phyloP scores from a whole-genome alignment of 2,113 vertebrate genomes.

The Ovis canadensis region DNA sequence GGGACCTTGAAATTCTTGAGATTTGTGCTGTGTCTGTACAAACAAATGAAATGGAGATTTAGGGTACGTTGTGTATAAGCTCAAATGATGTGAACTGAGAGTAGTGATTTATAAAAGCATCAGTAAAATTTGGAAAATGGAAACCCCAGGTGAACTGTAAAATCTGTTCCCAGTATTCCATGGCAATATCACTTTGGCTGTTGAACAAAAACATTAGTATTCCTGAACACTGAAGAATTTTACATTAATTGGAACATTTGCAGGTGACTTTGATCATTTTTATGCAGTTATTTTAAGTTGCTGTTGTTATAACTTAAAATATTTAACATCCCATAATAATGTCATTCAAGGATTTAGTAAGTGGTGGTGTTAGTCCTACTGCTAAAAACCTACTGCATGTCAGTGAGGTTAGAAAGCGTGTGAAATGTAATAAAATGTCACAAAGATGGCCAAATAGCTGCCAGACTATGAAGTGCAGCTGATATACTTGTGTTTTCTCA shows the following conservation, averaged over 20 bases:
- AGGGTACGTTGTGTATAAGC: background rate
- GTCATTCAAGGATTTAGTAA: background rate
- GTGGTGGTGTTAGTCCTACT: background rate
- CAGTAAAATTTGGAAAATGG: background rate
- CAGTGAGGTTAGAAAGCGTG: background rate
- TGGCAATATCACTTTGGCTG: background rate
- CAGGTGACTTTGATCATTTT: background rate
- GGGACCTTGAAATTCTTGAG: background rate
- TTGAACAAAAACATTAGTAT: background rate
- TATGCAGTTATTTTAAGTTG: background rate
- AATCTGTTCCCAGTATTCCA: background rate
- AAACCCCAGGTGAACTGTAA: background rate
- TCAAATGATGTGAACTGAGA: background rate
- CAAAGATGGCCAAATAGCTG: background rate
- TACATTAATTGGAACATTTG: background rate
- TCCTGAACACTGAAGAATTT: background rate
- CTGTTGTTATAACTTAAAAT: conserved; percentile 9
- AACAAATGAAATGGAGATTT: background rate
- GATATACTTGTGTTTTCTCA: background rate
- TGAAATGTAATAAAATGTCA: background rate
- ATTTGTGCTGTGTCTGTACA: background rate
- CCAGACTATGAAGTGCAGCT: background rate
- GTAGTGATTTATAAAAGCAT: background rate
- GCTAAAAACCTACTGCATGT: background rate
- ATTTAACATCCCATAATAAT: background rate